These are phyloP conservation scores for Anastrepha obliqua DNA, from an alignment of 1,140 invertebrate species.

Conservation along the genomic window DNA sequence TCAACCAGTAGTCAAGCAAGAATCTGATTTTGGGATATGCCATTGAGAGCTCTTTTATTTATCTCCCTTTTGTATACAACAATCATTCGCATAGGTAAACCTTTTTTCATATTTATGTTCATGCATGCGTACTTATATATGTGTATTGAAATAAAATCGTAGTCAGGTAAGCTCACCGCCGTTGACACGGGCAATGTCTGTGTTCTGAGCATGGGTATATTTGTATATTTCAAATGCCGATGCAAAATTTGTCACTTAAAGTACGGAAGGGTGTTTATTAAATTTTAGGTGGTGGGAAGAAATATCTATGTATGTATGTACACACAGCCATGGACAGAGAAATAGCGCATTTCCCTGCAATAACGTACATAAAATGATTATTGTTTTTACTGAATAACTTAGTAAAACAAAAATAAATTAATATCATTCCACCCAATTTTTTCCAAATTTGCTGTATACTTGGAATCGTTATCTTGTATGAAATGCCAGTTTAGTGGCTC, in stretches of 20 bases:
- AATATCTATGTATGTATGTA: not conserved
- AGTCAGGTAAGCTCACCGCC: not conserved
- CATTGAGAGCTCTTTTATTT: not conserved
- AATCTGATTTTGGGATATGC: not conserved
- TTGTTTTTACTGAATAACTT: too few species aligned
- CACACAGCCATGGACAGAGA: too few species aligned
- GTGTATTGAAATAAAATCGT: not conserved
- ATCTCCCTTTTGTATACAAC: not conserved
- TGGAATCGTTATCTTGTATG: too few species aligned
- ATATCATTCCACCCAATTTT: too few species aligned
- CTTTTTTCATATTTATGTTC: too few species aligned
- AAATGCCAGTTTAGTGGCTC: too few species aligned
- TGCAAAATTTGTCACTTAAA: not conserved
- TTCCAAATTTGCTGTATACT: too few species aligned
- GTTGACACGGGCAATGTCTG: not conserved
- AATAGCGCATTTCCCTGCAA: too few species aligned
- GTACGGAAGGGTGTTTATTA: not conserved
- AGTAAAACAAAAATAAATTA: too few species aligned
- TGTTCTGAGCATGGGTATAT: not conserved
- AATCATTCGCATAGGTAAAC: not conserved
- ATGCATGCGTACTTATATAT: not conserved
- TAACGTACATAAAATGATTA: too few species aligned
- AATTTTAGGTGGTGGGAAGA: conserved; percentile 10
- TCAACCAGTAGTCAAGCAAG: not conserved
- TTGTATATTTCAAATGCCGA: not conserved